Percentiles rank a stretch among this genome's conserved stretches.
phyloP scores from a whole-genome alignment of 2,888 invertebrate species.

The Petrolisthes cinctipes region DNA sequence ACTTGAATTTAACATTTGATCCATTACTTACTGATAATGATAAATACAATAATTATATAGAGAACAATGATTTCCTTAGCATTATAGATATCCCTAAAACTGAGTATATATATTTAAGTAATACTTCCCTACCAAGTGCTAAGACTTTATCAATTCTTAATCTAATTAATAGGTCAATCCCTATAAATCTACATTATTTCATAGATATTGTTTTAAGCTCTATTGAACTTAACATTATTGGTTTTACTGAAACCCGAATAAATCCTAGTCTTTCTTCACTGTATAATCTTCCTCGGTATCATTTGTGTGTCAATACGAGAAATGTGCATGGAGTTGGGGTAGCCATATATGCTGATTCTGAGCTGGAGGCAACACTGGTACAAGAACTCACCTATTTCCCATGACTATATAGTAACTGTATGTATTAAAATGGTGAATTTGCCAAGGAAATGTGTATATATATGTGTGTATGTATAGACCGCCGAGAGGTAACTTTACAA shows the following conservation, averaged over 20 bases:
- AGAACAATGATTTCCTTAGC: neutral
- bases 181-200: neutral
- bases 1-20: neutral
- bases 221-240: neutral
- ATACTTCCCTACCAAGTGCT: neutral
- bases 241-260: neutral
- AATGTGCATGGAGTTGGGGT: neutral
- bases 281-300: neutral
- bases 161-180: neutral
- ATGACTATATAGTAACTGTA: neutral
- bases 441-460: neutral
- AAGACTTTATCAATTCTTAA: neutral
- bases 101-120: conserved; percentile 4
- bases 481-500: too few relatives aligned
- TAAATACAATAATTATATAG: too few relatives aligned
- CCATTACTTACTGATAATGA: too few relatives aligned
- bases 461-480: neutral
- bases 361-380: neutral
- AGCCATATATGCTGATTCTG: neutral
- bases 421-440: neutral
- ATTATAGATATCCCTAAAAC: neutral
- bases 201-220: neutral
- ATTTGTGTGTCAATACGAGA: neutral
- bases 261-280: neutral
- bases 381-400: neutral